phyloP scores from a whole-genome alignment of 2,797 vertebrate genomes.

The Botia almorhae region DNA sequence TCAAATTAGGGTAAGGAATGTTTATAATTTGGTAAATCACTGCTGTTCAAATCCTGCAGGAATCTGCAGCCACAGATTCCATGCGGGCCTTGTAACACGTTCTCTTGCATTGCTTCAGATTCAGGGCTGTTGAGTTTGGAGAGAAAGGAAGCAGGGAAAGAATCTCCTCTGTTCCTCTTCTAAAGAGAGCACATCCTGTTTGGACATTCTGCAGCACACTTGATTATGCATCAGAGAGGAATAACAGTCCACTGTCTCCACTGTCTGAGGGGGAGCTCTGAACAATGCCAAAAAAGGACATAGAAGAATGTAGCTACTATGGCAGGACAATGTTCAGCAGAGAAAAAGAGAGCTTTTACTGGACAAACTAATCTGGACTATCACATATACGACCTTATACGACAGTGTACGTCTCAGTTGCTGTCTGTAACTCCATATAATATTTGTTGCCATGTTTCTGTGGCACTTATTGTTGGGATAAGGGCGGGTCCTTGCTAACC shows the following conservation, averaged over 20 bases:
- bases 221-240: conserved; percentile 46
- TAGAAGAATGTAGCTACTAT: background rate
- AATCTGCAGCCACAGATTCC: background rate
- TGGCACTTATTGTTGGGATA: conserved; percentile 11
- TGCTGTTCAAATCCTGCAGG: no score
- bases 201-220: conserved; percentile 50
- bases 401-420: background rate
- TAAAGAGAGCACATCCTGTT: conserved; percentile 47
- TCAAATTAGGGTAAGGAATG: no score
- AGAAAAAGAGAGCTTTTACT: background rate
- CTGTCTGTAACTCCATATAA: background rate
- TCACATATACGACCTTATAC: background rate
- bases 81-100: background rate
- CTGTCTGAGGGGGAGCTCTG: background rate
- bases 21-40: no score
- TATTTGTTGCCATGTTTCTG: no score
- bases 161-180: conserved; percentile 40
- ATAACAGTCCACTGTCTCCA: conserved; percentile 37
- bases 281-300: conserved; percentile 55
- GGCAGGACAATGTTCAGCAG: background rate
- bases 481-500: conserved; percentile 31
- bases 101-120: conserved; percentile 18
- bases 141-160: conserved; percentile 22
- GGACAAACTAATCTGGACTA: conserved; percentile 5
- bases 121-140: background rate